These are phyloP conservation scores for Eremobia ochroleuca DNA, from an alignment of 2,888 invertebrate species.

Conservation along the genomic window DNA sequence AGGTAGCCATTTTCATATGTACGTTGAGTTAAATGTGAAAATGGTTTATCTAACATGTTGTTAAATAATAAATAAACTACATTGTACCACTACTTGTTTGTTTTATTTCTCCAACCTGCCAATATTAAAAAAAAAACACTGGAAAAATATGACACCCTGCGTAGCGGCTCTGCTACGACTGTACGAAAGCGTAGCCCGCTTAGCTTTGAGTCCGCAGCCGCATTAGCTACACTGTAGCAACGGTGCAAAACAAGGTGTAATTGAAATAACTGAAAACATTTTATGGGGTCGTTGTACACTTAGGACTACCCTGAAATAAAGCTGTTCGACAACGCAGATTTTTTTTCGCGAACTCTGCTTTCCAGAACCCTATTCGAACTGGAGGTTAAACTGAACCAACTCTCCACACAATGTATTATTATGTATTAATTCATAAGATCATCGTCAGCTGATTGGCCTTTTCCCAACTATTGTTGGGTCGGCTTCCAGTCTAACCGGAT, in stretches of 20 bases:
- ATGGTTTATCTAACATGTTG: constrained; percentile 91
- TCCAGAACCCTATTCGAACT: no score
- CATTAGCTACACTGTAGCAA: not conserved
- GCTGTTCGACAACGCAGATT: not conserved
- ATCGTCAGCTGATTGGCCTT: no score
- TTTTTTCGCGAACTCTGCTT: not conserved
- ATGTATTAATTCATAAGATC: no score
- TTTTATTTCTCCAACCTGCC: constrained; percentile 58
- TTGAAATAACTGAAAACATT: not conserved
- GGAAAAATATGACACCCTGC: not conserved
- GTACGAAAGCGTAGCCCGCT: not conserved
- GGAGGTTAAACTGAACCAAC: not conserved
- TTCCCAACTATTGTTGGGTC: no score
- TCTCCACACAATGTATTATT: not conserved
- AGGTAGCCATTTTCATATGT: constrained; percentile 88
- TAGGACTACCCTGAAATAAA: not conserved
- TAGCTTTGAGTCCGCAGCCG: not conserved
- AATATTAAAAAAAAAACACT: no score
- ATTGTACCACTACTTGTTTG: constrained; percentile 91
- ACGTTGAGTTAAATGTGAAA: constrained; percentile 85
- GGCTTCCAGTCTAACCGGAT: no score
- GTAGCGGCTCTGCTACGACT: not conserved
- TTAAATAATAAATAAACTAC: constrained; percentile 93
- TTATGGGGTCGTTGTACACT: not conserved
- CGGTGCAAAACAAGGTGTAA: not conserved